phyloP scores from a whole-genome alignment of 1,140 invertebrate species.

The Heterodera schachtii region DNA sequence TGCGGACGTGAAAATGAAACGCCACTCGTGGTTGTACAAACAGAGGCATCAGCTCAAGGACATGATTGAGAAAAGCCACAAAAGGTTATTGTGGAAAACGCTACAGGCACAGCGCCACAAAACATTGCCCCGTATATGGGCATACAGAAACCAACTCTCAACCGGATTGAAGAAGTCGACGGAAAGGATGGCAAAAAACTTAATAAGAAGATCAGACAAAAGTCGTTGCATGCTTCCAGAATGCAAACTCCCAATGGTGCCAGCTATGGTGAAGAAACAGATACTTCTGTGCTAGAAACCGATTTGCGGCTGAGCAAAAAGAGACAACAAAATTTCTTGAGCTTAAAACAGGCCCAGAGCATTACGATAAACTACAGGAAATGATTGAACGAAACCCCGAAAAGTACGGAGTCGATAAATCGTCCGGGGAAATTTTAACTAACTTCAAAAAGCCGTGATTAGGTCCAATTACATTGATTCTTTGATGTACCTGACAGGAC shows the following conservation, averaged over 20 bases:
- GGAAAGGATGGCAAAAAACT: constrained; percentile 14
- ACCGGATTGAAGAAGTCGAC: neutral
- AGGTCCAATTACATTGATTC: neutral
- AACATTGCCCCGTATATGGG: constrained; percentile 4
- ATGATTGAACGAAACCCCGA: neutral
- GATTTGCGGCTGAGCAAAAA: too few relatives aligned
- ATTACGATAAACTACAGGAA: neutral
- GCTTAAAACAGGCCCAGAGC: neutral
- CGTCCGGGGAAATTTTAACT: too few relatives aligned
- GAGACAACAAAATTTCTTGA: too few relatives aligned
- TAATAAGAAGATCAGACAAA: constrained; percentile 12
- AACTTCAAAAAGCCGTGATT: neutral
- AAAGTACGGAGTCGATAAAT: neutral
- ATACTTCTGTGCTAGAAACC: too few relatives aligned
- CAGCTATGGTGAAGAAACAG: too few relatives aligned
- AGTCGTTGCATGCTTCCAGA: neutral
- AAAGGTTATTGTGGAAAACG: constrained; percentile 9
- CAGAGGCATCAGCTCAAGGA: neutral
- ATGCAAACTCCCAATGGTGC: too few relatives aligned
- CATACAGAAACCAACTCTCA: neutral
- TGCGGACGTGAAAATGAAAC: neutral
- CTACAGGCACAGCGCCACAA: neutral
- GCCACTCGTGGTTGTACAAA: constrained; percentile 7
- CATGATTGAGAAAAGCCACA: constrained; percentile 13
- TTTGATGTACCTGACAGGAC: neutral